Evolutionary conservation across 1,140 invertebrate genomes (phyloP), one percentile per base, ranked within the genome.

Genomic region (Panulirus ornatus): DNA sequence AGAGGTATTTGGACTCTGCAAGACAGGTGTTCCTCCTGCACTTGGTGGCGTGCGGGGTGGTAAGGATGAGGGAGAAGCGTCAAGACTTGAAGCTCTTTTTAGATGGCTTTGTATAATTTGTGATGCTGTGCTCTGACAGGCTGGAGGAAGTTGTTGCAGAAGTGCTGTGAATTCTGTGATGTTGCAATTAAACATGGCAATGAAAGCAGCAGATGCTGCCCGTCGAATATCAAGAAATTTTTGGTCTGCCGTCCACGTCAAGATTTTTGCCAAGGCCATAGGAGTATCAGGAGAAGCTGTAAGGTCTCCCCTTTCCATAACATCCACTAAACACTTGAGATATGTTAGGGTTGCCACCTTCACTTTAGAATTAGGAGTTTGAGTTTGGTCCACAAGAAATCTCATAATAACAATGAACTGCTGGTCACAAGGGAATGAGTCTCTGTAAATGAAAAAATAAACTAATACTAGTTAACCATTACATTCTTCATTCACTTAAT

Each of bases 321-420:
- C 94, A 81, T 95, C 94, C 54, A 96, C 96, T 34, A 97, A 94
- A 92, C 96, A 95, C 0, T 95, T 96, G 34, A 98, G 95, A 93
- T 97, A 97, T 63, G 95, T 95, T 36, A 97, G 93, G 63, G 96
- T 96, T 38, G 96, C 96, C 87, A 96, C 94, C 93, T 97, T 97
- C 40, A 98, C 97, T 93, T 97, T 97, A 0, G 96, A 95, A 92
- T 97, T 98, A 1, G 97, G 98, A 19, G 97, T 98, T 94, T 99
- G 97, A 11, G 97, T 97, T 19, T 96, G 96, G 94, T 99, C 98
- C 71, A 96, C 96, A 27, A 99, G 94, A 94, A 98, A 98, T 93
- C 96, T 94, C 92, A 95, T 95, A 54, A 96, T 94, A 66, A 95
- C 95, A 85, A 94, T 94, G 92, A 97, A 94, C 92, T 96, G 95